Evolutionary conservation across 2,797 vertebrate species (phyloP).

Genomic region (Pygocentrus nattereri): DNA sequence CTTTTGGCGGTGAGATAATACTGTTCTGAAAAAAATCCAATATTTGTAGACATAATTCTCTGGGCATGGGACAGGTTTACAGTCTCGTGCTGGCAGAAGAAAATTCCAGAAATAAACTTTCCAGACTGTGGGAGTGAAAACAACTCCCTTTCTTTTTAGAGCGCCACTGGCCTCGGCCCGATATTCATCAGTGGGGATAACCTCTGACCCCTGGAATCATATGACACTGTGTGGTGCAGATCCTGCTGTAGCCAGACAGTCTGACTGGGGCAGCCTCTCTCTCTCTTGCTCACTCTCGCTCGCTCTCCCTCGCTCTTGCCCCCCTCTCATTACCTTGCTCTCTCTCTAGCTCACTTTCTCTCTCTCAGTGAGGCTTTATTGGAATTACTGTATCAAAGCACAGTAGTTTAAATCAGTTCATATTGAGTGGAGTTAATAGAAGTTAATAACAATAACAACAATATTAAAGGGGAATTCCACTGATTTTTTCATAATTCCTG

Average conservation of each 20-base stretch:
- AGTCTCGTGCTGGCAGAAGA: slow-evolving; percentile 78
- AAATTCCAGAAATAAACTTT: slow-evolving; percentile 84
- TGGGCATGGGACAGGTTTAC: slow-evolving; percentile 79
- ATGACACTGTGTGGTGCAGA: slow-evolving; percentile 83
- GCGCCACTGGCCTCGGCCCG: slow-evolving; percentile 72
- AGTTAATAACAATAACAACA: too few relatives aligned
- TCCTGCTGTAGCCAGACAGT: slow-evolving; percentile 86
- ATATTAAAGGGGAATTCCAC: too few relatives aligned
- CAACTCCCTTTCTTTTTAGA: slow-evolving; percentile 67
- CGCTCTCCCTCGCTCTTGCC: slow-evolving; percentile 51
- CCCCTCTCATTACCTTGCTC: slow-evolving; percentile 35
- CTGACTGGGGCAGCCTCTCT: slow-evolving; percentile 80
- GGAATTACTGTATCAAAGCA: too few relatives aligned
- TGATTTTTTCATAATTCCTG: too few relatives aligned
- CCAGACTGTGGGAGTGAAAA: slow-evolving; percentile 80
- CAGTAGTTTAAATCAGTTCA: too few relatives aligned
- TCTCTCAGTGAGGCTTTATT: slow-evolving; percentile 46
- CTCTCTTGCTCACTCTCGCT: slow-evolving; percentile 54
- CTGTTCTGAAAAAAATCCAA: slow-evolving; percentile 60
- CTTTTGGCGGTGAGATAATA: slow-evolving; percentile 72
- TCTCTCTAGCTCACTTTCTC: slow-evolving; percentile 64
- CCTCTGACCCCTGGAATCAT: slow-evolving; percentile 83
- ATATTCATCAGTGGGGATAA: slow-evolving; percentile 87
- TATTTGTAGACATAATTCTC: slow-evolving; percentile 79
- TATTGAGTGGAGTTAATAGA: too few relatives aligned